Conservation (phyloP, 2,888 invertebrate genomes). For the Anarsia innoxiella region DNA sequence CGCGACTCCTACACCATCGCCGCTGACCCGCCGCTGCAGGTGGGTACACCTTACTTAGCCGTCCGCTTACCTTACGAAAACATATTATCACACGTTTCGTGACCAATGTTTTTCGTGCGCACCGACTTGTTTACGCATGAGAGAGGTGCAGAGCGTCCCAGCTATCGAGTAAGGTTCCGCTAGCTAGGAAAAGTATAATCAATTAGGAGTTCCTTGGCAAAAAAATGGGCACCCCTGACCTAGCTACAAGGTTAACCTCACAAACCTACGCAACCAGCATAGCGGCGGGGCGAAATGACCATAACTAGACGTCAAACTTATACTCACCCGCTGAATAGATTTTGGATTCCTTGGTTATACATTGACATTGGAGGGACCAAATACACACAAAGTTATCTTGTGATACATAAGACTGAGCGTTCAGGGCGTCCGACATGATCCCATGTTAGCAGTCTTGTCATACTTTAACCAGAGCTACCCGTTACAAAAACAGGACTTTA, state of each 20-base stretch:
- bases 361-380: background rate
- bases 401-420: background rate
- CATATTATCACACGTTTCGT: background rate
- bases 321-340: background rate
- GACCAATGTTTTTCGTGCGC: background rate
- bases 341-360: background rate
- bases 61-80: background rate
- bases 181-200: too few species aligned
- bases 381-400: background rate
- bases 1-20: constrained; percentile 33
- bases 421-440: too few species aligned
- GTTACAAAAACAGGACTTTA: background rate
- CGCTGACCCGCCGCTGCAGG: constrained; percentile 24
- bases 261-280: too few species aligned
- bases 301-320: too few species aligned
- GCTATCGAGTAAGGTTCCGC: too few species aligned
- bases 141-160: background rate
- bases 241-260: too few species aligned
- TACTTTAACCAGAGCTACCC: background rate
- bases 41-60: constrained; percentile 8
- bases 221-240: too few species aligned
- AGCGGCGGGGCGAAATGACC: too few species aligned
- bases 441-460: background rate
- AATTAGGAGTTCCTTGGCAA: background rate
- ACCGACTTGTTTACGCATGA: background rate